Conservation (phyloP, 2,113 vertebrate genomes). For the Hucho hucho region DNA sequence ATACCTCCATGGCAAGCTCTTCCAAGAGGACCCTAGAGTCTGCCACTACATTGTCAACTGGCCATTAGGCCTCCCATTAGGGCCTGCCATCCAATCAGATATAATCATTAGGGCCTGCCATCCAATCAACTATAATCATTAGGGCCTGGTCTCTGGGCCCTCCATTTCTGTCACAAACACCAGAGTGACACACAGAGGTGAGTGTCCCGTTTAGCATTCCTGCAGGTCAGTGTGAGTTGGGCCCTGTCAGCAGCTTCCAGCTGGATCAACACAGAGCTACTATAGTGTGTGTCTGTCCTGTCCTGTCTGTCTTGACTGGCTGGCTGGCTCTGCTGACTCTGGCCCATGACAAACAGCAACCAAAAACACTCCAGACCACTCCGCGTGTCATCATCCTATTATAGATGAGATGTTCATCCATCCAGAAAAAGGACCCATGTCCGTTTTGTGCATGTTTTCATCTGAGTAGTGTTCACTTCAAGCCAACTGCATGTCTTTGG, state of each 20-base stretch:
- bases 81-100: not conserved
- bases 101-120: not conserved
- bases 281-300: too few relatives aligned
- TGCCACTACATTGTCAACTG: conserved; percentile 5
- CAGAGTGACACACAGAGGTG: conserved; percentile 14
- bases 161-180: not conserved
- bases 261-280: conserved; percentile 20
- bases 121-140: too few relatives aligned
- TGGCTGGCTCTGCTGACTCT: conserved; percentile 11
- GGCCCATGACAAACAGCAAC: conserved; percentile 19
- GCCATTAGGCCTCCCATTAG: conserved; percentile 12
- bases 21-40: not conserved
- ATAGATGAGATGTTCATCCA: not conserved
- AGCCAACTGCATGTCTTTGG: not conserved
- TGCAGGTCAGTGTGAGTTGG: conserved; percentile 22
- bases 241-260: conserved; percentile 25
- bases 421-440: too few relatives aligned
- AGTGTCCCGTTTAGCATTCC: conserved; percentile 4
- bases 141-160: not conserved
- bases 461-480: not conserved
- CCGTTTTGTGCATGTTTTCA: too few relatives aligned
- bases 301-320: not conserved
- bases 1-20: not conserved
- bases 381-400: conserved; percentile 7
- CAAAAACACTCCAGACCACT: conserved; percentile 10